Evolutionary conservation across 2,113 vertebrate genomes (phyloP), one percentile per base, ranked within the genome.

Genomic region (Ceuthmochares aereus): DNA sequence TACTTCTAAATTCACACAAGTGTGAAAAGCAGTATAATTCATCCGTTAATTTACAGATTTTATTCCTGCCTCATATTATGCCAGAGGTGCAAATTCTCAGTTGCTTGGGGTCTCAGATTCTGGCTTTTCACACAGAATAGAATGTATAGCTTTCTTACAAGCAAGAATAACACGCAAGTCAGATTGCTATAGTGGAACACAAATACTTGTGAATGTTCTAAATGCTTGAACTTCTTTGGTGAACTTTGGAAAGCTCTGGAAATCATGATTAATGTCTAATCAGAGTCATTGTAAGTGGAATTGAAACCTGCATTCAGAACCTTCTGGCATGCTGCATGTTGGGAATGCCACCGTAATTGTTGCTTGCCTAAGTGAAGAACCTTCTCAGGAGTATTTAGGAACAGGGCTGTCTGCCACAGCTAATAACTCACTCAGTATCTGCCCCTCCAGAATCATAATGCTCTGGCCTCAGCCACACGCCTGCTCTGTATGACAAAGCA

Each of bases 381-480:
- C 80, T 96, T 97, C 97, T 97, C 96, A 73, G 95, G 95, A 97
- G 95, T 92, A 84, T 96, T 97, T 97, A 93, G 97, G 96, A 98
- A 96, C 96, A 95, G 96, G 96, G 95, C 94, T 97, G 96, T 98
- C 97, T 96, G 93, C 90, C 95, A 93, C 98, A 98, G 97, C 96
- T 98, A 97, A 98, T 98, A 98, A 98, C 82, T 98, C 97, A 98
- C 83, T 80, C 94, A 68, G 93, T 98, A 98, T 98, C 98, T 98
- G 84, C 95, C 96, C 93, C 95, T 97, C 95, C 91, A 98, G 96
- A 96, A 94, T 49, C 29, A 9, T 93, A 98, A 93, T 96, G 93
- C 97, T 97, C 83, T 13, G 23, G 97, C 95, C 95, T 89, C 96
- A 91, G 72, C 94, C 76, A 34, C 76, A 13, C 7, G 95, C 81